A percentile compares a stretch with the other conserved stretches of the same genome.
Conservation (phyloP, 2,888 invertebrate genomes). For the Drosophila niveifrons region DNA sequence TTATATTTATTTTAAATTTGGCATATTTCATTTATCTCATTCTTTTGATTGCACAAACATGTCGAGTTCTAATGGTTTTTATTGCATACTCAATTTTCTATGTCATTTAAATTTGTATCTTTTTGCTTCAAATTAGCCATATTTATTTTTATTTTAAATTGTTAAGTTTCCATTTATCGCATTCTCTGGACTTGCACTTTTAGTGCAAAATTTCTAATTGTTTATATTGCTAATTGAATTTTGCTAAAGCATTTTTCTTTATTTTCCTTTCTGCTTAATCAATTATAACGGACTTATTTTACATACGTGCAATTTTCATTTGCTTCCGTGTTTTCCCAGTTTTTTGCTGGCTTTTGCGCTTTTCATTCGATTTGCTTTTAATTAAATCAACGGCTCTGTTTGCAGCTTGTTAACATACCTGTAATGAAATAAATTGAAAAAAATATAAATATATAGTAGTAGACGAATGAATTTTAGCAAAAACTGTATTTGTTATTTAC, state of each 20-base stretch:
- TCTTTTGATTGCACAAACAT: too few species aligned
- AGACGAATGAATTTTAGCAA: constrained; percentile 28
- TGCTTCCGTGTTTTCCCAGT: constrained; percentile 4
- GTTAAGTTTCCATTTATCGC: too few species aligned
- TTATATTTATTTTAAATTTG: too few species aligned
- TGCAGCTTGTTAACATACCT: constrained; percentile 63
- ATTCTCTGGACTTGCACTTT: too few species aligned
- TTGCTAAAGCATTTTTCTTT: constrained; percentile 5
- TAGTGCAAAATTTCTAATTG: constrained; percentile 11
- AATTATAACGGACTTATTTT: constrained; percentile 28
- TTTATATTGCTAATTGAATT: constrained; percentile 39
- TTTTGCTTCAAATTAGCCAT: too few species aligned
- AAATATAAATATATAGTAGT: constrained; percentile 5
- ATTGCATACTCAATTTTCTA: too few species aligned
- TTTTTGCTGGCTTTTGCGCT: constrained; percentile 30
- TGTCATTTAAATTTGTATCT: too few species aligned
- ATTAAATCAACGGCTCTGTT: constrained; percentile 62
- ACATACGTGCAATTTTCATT: constrained; percentile 12
- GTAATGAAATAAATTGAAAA: constrained; percentile 59
- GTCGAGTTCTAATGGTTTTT: too few species aligned
- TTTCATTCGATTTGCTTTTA: constrained; percentile 46
- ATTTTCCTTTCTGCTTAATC: constrained; percentile 15
- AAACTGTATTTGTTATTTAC: constrained; percentile 54
- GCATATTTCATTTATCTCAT: too few species aligned
- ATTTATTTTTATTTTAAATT: too few species aligned